These are phyloP conservation scores for Eurytoma californica DNA, from an alignment of 2,888 invertebrate species.

Conservation along the genomic window DNA sequence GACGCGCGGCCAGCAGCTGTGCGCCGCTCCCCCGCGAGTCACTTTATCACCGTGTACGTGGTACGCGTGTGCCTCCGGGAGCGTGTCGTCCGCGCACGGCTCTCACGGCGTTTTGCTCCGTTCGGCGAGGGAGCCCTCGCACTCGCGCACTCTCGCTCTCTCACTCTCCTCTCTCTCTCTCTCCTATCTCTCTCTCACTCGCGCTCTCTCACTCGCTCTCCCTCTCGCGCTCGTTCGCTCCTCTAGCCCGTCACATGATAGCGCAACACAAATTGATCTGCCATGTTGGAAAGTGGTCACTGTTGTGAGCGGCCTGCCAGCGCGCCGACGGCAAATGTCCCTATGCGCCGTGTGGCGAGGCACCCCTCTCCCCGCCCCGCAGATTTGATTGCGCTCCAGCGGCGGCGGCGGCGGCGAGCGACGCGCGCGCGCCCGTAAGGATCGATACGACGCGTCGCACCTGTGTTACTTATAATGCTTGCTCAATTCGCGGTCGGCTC, in stretches of 20 bases:
- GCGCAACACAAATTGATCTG: constrained; percentile 83
- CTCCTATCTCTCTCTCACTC: background rate
- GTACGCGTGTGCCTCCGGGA: background rate
- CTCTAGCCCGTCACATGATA: constrained; percentile 81
- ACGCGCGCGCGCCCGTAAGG: background rate
- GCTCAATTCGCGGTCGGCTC: too few relatives aligned
- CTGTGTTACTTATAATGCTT: background rate
- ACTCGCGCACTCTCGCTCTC: background rate
- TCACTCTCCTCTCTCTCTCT: background rate
- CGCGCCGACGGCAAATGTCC: constrained; percentile 65
- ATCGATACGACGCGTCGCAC: background rate
- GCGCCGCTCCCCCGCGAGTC: background rate
- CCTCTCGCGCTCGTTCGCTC: background rate
- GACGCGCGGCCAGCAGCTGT: background rate
- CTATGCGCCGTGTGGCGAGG: constrained; percentile 59
- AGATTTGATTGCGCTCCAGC: background rate
- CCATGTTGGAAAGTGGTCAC: constrained; percentile 80
- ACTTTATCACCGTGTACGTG: background rate
- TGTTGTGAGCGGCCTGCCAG: constrained; percentile 73
- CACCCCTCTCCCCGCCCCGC: background rate
- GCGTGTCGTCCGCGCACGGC: background rate
- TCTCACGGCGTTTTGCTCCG: background rate
- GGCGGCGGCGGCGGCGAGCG: background rate
- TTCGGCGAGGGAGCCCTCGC: constrained; percentile 6
- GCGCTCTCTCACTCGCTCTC: constrained; percentile 8